A percentile compares a stretch with the other conserved stretches of the same genome.
Conservation (phyloP, 2,113 vertebrate species). For the Butorides virescens region DNA sequence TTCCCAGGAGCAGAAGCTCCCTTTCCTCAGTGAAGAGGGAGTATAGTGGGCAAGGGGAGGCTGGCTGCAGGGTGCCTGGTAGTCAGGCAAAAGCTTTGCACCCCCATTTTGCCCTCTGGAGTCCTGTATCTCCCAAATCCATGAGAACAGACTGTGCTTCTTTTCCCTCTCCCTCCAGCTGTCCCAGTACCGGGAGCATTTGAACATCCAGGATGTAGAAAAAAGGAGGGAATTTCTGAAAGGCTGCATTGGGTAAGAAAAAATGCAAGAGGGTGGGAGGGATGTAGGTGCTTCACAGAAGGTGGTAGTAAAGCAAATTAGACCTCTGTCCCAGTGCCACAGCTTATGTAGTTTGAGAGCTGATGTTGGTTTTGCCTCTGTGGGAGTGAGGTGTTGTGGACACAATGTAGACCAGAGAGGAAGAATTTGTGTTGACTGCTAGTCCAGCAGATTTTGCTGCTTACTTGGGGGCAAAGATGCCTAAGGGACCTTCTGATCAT, state of each 20-base stretch:
- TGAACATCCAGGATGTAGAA: conserved; percentile 86
- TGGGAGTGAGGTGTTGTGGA: not conserved
- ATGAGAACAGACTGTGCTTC: not conserved
- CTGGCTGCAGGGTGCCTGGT: not conserved
- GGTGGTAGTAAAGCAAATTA: not conserved
- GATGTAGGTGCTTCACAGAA: not conserved
- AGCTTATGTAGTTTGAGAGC: not conserved
- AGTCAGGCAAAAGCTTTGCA: not conserved
- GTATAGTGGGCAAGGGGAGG: not conserved
- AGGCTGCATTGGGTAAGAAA: conserved; percentile 85
- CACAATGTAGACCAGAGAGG: not conserved
- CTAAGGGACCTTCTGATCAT: not conserved
- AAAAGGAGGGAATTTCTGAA: conserved; percentile 91
- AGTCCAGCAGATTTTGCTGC: not conserved
- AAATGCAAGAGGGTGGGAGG: not conserved
- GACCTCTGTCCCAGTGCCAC: not conserved
- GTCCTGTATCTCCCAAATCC: not conserved
- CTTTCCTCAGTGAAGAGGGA: not conserved
- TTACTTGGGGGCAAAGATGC: not conserved
- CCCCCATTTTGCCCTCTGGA: not conserved
- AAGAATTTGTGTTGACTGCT: not conserved
- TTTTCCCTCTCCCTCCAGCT: conserved; percentile 73
- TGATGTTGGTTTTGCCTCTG: not conserved
- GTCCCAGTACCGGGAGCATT: conserved; percentile 89
- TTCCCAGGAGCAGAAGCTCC: not conserved